These are phyloP conservation scores for Gibbula magus DNA, from an alignment of 2,888 invertebrate species.

Conservation along the genomic window DNA sequence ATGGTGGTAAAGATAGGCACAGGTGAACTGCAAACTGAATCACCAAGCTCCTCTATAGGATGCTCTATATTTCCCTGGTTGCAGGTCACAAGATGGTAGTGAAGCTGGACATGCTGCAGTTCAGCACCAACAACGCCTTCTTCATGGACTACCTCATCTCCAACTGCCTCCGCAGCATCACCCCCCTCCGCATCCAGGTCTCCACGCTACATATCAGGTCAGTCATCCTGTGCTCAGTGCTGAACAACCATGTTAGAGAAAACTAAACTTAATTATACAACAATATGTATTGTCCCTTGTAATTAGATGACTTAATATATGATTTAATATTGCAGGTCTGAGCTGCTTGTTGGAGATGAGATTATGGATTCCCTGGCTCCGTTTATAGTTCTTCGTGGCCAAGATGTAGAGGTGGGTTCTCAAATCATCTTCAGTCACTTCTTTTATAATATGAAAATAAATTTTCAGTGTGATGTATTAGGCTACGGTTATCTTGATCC, in stretches of 20 bases:
- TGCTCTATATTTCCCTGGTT: too few relatives aligned
- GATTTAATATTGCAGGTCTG: constrained; percentile 48
- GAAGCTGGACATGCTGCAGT: constrained; percentile 54
- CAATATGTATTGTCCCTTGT: too few relatives aligned
- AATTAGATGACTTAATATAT: neutral
- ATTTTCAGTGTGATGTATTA: neutral
- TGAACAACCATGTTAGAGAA: neutral
- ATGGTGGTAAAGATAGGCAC: too few relatives aligned
- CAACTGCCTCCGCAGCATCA: constrained; percentile 57
- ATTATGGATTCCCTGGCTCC: constrained; percentile 60
- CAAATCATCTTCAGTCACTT: neutral
- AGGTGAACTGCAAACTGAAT: too few relatives aligned
- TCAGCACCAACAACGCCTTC: constrained; percentile 56
- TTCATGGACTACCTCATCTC: constrained; percentile 63
- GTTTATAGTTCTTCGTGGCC: constrained; percentile 61
- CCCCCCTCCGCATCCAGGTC: constrained; percentile 57
- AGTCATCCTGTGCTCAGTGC: constrained; percentile 17
- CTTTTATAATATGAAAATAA: neutral
- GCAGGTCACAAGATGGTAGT: constrained; percentile 58
- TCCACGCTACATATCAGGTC: constrained; percentile 62
- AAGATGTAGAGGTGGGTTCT: constrained; percentile 53
- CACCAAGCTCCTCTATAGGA: too few relatives aligned
- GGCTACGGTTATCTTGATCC: neutral
- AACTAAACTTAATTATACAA: neutral
- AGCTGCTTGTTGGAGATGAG: constrained; percentile 54